These are phyloP conservation scores for Taeniopygia guttata DNA, from an alignment of 2,797 vertebrate species.

Conservation along the genomic window DNA sequence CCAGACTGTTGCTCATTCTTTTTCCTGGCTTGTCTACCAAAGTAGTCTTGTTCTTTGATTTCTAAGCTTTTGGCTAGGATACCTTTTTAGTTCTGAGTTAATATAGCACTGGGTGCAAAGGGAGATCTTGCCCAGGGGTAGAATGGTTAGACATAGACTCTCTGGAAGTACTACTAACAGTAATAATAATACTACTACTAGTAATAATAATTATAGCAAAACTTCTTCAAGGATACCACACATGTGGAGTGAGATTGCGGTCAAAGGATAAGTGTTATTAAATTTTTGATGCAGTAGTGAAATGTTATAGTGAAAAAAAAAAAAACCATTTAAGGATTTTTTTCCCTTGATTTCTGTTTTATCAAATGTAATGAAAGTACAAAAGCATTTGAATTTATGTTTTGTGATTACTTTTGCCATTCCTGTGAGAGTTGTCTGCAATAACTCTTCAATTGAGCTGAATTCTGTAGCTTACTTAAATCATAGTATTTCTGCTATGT, in stretches of 20 bases:
- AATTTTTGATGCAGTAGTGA: neutral
- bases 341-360: neutral
- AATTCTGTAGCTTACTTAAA: neutral
- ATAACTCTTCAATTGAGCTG: neutral
- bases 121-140: neutral
- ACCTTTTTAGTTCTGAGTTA: neutral
- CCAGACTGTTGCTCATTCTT: neutral
- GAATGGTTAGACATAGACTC: neutral
- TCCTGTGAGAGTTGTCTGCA: neutral
- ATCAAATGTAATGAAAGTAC: neutral
- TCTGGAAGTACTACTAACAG: neutral
- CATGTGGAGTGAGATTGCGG: neutral
- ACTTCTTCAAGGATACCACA: neutral
- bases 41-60: conserved; percentile 1
- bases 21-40: neutral
- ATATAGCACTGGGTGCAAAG: neutral
- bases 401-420: neutral
- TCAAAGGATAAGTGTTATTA: neutral
- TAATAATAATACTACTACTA: neutral
- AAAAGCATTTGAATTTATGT: neutral
- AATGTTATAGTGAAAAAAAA: neutral
- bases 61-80: neutral
- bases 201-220: neutral
- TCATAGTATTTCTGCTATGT: neutral
- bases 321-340: neutral